Evolutionary conservation across 2,888 invertebrate species (phyloP), one percentile per base, ranked within the genome.

Genomic region (Carabus problematicus): DNA sequence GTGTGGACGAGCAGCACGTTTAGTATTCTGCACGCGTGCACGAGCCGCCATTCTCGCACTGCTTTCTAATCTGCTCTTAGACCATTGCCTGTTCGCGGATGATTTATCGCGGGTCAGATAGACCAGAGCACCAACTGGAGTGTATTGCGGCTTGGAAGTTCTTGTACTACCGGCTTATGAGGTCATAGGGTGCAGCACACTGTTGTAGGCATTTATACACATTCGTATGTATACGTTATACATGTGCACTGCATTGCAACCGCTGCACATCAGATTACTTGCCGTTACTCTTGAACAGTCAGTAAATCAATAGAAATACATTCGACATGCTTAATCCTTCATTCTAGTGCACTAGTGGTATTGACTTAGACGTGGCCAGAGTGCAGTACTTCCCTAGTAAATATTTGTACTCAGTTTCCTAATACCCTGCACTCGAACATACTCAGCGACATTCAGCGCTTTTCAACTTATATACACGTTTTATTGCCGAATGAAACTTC

Each of bases 291-390:
- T 7, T 42, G 42, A 45, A 3, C 29, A 6, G 29, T 3, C 29
- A 29, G 29, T 29, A 29, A 29, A 6, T 29, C 29, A 29, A 29
- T 29, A 29, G 29, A 29, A 29, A 29, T 29, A 4, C 19, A 9
- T 14, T 4, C 56, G 56, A 56, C 56, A 54, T 54, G 56, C 12
- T 56, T 56, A 56, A 56, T 56, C 56, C 39, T 56, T 16, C 29
- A 29, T 18, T 39, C 56, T n/a, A 19, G 56, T 56, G 39, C 56
- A 29, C 29, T 56, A 6, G 19, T 12, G 56, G 39, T 9, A 56
- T 56, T 56, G 56, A 29, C 40, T 39, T 2, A 56, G 8, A 7
- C 11, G 29, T 18, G 54, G 19, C n/a, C 29, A 39, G 56, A 29
- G 56, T 9, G 14, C 9, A 12, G 9, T 54, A 12, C 9, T 16